phyloP scores from a whole-genome alignment of 2,888 invertebrate genomes.

The Helicoverpa assulta region DNA sequence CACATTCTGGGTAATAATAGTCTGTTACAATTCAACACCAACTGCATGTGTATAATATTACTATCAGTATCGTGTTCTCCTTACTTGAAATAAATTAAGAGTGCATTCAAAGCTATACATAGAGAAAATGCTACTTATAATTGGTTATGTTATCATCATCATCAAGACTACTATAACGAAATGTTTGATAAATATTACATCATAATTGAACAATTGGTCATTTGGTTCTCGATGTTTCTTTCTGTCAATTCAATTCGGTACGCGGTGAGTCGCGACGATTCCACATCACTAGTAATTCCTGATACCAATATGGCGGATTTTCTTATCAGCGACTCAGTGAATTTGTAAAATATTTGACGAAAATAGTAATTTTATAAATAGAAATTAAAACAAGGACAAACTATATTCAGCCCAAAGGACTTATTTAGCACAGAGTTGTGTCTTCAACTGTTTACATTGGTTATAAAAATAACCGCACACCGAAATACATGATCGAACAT shows the following conservation, averaged over 20 bases:
- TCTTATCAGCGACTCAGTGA: conserved; percentile 62
- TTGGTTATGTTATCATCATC: no score
- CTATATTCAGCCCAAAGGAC: conserved; percentile 52
- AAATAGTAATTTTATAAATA: conserved; percentile 61
- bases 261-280: not conserved
- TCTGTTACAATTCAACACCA: no score
- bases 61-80: no score
- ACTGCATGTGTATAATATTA: no score
- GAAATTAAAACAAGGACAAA: conserved; percentile 54
- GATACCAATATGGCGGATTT: conserved; percentile 71
- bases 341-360: conserved; percentile 47
- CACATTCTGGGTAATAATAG: no score
- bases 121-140: no score
- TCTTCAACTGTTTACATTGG: conserved; percentile 55
- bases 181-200: no score
- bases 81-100: no score
- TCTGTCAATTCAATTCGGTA: not conserved
- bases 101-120: no score
- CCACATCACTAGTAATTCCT: conserved; percentile 37
- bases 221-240: not conserved
- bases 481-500: conserved; percentile 58
- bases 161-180: no score
- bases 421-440: conserved; percentile 53
- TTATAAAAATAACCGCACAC: conserved; percentile 43
- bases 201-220: no score